phyloP scores from a whole-genome alignment of 2,888 invertebrate species.

The Pterostichus madidus region DNA sequence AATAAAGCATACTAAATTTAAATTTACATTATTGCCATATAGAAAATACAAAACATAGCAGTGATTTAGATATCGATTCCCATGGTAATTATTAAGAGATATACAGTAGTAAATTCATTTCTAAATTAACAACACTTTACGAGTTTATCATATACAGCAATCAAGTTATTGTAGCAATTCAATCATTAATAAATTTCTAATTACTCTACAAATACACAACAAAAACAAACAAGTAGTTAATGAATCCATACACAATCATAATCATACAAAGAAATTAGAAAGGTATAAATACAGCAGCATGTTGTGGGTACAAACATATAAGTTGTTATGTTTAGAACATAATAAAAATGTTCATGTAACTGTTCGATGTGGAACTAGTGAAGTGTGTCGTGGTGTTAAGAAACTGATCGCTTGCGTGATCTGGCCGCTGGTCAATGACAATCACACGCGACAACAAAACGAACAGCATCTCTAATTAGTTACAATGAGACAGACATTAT shows the following conservation, averaged over 20 bases:
- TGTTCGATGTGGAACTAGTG: slow-evolving; percentile 38
- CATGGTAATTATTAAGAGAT: background rate
- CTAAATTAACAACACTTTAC: slow-evolving; percentile 48
- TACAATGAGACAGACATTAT: slow-evolving; percentile 19
- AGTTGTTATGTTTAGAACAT: slow-evolving; percentile 44
- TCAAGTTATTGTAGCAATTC: slow-evolving; percentile 51
- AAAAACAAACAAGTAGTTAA: slow-evolving; percentile 45
- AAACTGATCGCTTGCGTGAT: slow-evolving; percentile 27
- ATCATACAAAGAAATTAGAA: slow-evolving; percentile 44
- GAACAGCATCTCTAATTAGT: slow-evolving; percentile 18
- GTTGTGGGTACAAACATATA: slow-evolving; percentile 48
- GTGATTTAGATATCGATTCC: slow-evolving; percentile 24
- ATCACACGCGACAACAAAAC: slow-evolving; percentile 13
- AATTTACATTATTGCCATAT: background rate
- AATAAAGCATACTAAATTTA: too few relatives aligned
- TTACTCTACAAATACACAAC: slow-evolving; percentile 30
- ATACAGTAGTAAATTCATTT: slow-evolving; percentile 20
- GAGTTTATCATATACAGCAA: slow-evolving; percentile 44
- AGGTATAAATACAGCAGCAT: slow-evolving; percentile 39
- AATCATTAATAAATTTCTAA: slow-evolving; percentile 52
- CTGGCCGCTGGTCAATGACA: slow-evolving; percentile 28
- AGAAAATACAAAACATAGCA: background rate
- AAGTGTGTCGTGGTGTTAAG: slow-evolving; percentile 21
- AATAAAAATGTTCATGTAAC: slow-evolving; percentile 38
- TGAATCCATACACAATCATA: slow-evolving; percentile 46